phyloP scores from a whole-genome alignment of 2,888 invertebrate genomes.

The Cetonia aurata region DNA sequence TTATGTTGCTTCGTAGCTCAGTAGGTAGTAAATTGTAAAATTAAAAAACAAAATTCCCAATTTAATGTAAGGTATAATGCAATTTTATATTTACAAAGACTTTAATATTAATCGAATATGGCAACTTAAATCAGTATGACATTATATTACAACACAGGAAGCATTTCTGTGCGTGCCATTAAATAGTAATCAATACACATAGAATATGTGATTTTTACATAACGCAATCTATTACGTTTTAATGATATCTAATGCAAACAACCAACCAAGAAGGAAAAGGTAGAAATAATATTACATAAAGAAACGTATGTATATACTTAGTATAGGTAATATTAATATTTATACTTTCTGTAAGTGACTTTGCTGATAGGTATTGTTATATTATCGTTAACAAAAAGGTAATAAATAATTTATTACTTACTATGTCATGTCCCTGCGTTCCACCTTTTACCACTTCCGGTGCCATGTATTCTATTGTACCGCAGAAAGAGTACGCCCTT shows the following conservation, averaged over 20 bases:
- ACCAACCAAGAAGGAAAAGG: background rate
- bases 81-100: too few species aligned
- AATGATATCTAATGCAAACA: constrained; percentile 12
- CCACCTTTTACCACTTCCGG: constrained; percentile 85
- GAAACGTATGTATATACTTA: background rate
- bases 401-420: constrained; percentile 70
- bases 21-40: too few species aligned
- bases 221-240: background rate
- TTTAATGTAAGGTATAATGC: too few species aligned
- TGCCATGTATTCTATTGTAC: constrained; percentile 99
- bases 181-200: too few species aligned
- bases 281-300: constrained; percentile 25
- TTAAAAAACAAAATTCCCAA: too few species aligned
- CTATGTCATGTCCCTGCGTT: constrained; percentile 93
- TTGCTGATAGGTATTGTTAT: background rate
- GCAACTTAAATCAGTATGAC: too few species aligned
- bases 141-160: too few species aligned
- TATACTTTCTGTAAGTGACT: constrained; percentile 3
- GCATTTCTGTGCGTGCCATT: too few species aligned
- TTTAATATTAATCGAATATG: too few species aligned
- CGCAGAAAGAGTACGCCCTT: constrained; percentile 96
- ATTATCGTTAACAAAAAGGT: constrained; percentile 11
- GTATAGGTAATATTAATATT: constrained; percentile 9
- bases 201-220: background rate
- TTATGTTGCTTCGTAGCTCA: background rate